A percentile compares a stretch with the other conserved stretches of the same genome.
Evolutionary conservation across 1,140 invertebrate species (phyloP).

Genomic region (Glossosoma conforme): DNA sequence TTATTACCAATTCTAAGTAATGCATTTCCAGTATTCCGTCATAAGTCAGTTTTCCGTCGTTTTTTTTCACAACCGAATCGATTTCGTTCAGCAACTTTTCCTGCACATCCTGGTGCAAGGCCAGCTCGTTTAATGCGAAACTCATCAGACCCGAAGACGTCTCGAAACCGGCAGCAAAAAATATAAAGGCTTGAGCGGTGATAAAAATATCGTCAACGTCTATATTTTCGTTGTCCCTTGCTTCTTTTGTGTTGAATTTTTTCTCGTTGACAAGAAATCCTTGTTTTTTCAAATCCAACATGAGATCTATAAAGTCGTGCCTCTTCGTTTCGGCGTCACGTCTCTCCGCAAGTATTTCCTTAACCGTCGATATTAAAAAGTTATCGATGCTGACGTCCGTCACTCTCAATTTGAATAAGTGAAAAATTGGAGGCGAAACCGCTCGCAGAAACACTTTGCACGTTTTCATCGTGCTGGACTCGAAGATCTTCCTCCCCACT

Average conservation of each 20-base stretch:
- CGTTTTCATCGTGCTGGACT: background rate
- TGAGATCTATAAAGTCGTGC: conserved; percentile 52
- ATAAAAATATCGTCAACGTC: conserved; percentile 28
- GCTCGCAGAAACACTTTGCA: conserved; percentile 3
- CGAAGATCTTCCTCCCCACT: conserved; percentile 35
- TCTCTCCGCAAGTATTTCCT: conserved; percentile 44
- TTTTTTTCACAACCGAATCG: conserved; percentile 32
- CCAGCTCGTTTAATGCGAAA: conserved; percentile 44
- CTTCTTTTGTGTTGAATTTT: background rate
- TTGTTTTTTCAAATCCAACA: conserved; percentile 35
- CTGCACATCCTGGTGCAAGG: conserved; percentile 49
- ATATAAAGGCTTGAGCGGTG: conserved; percentile 40
- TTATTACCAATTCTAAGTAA: conserved; percentile 38
- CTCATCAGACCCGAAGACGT: conserved; percentile 46
- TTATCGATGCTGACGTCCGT: conserved; percentile 32
- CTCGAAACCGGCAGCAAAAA: conserved; percentile 52
- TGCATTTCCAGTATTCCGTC: conserved; percentile 40
- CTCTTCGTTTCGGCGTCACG: conserved; percentile 39
- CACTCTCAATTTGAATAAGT: conserved; percentile 14
- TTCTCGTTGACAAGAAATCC: background rate
- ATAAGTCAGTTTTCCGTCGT: conserved; percentile 39
- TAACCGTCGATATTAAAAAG: conserved; percentile 45
- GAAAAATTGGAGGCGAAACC: conserved; percentile 8
- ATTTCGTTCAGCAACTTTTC: conserved; percentile 48
- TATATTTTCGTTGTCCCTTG: background rate